Evolutionary conservation across 2,888 invertebrate species (phyloP), one percentile per base, ranked within the genome.

Genomic region (Mythimna vitellina): DNA sequence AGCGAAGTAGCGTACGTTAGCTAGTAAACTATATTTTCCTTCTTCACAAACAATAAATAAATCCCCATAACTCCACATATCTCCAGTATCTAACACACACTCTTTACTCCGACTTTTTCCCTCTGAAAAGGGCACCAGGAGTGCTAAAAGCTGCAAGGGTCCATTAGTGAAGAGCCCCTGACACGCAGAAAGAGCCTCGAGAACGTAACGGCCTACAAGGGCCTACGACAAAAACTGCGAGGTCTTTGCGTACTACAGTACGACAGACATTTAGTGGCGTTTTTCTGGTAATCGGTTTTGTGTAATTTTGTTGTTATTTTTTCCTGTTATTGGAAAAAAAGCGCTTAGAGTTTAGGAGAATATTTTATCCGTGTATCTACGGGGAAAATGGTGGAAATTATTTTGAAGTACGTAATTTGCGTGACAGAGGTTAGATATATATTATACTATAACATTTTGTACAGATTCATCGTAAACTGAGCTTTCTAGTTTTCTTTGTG

Each of bases 161-260:
- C 92, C 93, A 92, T 92, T 93, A 92, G 89, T 87, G 85, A 84
- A 91, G 91, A 86, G 85, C 88, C 83, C 90, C 88, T 91, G 89
- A 90, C 90, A 88, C 89, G 72, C 86, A 88, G 87, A 91, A 91
- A 92, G 90, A 88, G 89, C 84, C 87, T 90, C 82, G 77, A 89
- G 84, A 78, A 78, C 80, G 76, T 86, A 84, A 85, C 86, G 77
- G 79, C 85, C 73, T 76, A 77, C 80, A 67, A 86, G 78, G 56
- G 75, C 70, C 14, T n/a, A 53, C 81, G 84, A 78, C 81, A 83
- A 86, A 83, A 81, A 80, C 79, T 75, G 71, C 70, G 71, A 73
- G 75, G 58, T 65, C 69, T 79, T 71, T 79, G 70, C 82, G 65
- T 60, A 68, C 57, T 57, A 32, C 49, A 35, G 35, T 60, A 63